Percentiles rank a stretch among this genome's conserved stretches.
These are phyloP conservation scores for Tragelaphus scriptus DNA, from an alignment of 2,113 vertebrate species.

Conservation along the genomic window DNA sequence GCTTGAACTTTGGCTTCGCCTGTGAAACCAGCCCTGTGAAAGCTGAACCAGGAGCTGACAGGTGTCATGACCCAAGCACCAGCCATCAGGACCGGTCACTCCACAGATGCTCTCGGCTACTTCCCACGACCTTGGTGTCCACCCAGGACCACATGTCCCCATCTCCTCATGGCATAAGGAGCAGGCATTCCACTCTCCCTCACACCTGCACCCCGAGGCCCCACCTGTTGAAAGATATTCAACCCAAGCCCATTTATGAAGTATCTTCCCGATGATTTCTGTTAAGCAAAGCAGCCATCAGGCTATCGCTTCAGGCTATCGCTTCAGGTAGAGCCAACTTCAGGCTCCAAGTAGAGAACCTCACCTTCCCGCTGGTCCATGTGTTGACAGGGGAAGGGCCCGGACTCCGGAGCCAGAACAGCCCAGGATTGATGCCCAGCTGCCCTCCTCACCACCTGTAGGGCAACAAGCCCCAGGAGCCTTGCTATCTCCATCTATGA, in stretches of 20 bases:
- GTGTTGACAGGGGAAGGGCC: background rate
- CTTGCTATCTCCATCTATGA: background rate
- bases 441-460: background rate
- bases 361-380: too few species aligned
- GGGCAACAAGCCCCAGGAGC: too few species aligned
- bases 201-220: background rate
- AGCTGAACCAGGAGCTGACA: background rate
- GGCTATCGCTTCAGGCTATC: background rate
- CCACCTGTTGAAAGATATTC: background rate
- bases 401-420: background rate
- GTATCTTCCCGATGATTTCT: background rate
- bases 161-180: background rate
- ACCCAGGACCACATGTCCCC: too few species aligned
- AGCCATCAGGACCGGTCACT: background rate
- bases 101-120: background rate
- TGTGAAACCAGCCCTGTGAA: background rate
- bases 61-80: background rate
- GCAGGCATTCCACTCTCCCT: rapidly evolving
- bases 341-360: background rate
- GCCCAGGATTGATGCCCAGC: background rate
- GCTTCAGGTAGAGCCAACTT: background rate
- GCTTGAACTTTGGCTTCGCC: background rate
- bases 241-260: background rate
- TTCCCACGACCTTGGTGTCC: background rate
- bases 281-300: rapidly evolving